These are phyloP conservation scores for Nudaria mundana DNA, from an alignment of 2,888 invertebrate species.

Conservation along the genomic window DNA sequence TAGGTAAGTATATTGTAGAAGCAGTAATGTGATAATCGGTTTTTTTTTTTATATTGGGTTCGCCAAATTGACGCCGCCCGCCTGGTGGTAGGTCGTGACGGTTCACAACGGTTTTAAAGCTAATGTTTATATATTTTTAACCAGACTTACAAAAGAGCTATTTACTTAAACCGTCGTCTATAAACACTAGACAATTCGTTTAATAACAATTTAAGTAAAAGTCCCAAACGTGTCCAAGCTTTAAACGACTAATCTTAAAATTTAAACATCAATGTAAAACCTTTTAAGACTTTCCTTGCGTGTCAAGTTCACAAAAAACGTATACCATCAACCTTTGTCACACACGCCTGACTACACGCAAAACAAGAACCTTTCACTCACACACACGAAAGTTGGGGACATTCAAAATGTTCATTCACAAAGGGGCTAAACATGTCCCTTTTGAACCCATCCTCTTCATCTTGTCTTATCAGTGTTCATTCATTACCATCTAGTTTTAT, in stretches of 20 bases:
- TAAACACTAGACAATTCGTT: not conserved
- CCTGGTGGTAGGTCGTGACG: too few relatives aligned
- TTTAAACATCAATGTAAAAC: constrained; percentile 16
- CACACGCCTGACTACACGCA: constrained; percentile 41
- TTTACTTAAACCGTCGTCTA: too few relatives aligned
- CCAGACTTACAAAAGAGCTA: too few relatives aligned
- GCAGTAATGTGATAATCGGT: too few relatives aligned
- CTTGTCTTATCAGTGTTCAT: constrained; percentile 75
- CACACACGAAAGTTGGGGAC: constrained; percentile 32
- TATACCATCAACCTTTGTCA: constrained; percentile 42
- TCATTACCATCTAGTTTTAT: constrained; percentile 80
- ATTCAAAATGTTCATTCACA: constrained; percentile 63
- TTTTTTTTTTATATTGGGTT: too few relatives aligned
- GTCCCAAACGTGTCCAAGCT: constrained; percentile 1
- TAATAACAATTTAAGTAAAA: too few relatives aligned
- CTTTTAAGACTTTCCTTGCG: constrained; percentile 26
- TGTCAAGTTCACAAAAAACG: constrained; percentile 30
- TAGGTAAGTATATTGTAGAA: too few relatives aligned
- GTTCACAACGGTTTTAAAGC: too few relatives aligned
- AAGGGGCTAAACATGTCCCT: constrained; percentile 61
- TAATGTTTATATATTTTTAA: too few relatives aligned
- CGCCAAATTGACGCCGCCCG: too few relatives aligned
- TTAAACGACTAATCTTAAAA: constrained; percentile 7
- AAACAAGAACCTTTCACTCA: constrained; percentile 45
- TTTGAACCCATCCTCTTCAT: constrained; percentile 65